phyloP scores from a whole-genome alignment of 2,888 invertebrate genomes.

The Thymelicus acteon region DNA sequence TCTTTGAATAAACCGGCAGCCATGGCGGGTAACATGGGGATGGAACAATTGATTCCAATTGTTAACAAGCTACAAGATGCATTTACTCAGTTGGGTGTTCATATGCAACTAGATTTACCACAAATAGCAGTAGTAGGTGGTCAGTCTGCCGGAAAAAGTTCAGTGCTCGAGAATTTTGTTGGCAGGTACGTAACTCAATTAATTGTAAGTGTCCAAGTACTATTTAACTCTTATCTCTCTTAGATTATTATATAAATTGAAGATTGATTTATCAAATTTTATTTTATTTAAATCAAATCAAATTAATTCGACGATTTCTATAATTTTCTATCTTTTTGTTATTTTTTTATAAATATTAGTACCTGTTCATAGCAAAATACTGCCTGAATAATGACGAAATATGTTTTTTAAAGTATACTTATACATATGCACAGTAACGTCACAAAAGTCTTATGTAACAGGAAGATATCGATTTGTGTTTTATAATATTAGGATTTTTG shows the following conservation, averaged over 20 bases:
- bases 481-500: background rate
- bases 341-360: background rate
- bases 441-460: constrained; percentile 10
- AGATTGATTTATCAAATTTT: no score
- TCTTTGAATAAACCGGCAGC: constrained; percentile 76
- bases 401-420: background rate
- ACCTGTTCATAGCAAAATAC: background rate
- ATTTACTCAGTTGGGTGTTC: constrained; percentile 98
- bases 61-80: constrained; percentile 99
- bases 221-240: background rate
- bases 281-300: no score
- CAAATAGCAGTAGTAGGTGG: constrained; percentile 99
- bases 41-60: constrained; percentile 99
- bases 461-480: background rate
- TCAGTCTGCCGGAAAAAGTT: constrained; percentile 99
- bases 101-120: constrained; percentile 99
- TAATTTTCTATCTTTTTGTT: background rate
- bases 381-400: background rate
- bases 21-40: constrained; percentile 91
- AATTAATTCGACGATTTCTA: no score
- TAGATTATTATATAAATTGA: no score
- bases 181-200: constrained; percentile 91
- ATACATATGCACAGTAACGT: background rate
- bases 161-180: constrained; percentile 99
- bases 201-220: background rate